phyloP scores from a whole-genome alignment of 2,888 invertebrate genomes.

The Leucophora obtusa region DNA sequence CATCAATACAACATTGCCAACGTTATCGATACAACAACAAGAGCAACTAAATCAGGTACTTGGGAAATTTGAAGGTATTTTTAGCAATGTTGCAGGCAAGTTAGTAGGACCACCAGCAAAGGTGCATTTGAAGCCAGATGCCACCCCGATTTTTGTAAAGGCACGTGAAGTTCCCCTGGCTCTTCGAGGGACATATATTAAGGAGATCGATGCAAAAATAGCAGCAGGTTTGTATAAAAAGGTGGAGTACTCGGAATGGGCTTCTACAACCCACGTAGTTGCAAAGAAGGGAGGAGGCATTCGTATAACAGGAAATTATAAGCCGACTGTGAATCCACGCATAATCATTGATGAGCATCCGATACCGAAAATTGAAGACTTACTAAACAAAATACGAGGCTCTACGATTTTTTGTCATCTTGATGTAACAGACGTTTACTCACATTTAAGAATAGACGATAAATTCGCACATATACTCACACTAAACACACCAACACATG shows the following conservation, averaged over 20 bases:
- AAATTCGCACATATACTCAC: slow-evolving; percentile 40
- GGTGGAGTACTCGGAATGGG: slow-evolving; percentile 45
- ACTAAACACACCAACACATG: slow-evolving; percentile 44
- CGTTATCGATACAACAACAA: not conserved
- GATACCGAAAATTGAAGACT: slow-evolving; percentile 21
- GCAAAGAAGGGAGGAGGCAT: slow-evolving; percentile 49
- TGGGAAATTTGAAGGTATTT: slow-evolving; percentile 17
- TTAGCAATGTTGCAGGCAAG: slow-evolving; percentile 30
- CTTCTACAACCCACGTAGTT: slow-evolving; percentile 50
- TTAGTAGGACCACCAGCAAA: slow-evolving; percentile 4
- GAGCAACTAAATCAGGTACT: not conserved
- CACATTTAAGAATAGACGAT: slow-evolving; percentile 47
- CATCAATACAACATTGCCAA: slow-evolving; percentile 1
- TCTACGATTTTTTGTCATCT: slow-evolving; percentile 40
- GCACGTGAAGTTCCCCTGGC: too few relatives aligned
- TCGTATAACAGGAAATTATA: slow-evolving; percentile 45
- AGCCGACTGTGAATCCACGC: slow-evolving; percentile 45
- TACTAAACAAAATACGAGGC: slow-evolving; percentile 20
- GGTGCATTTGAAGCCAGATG: slow-evolving; percentile 18
- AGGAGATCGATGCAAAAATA: slow-evolving; percentile 37
- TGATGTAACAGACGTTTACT: slow-evolving; percentile 56
- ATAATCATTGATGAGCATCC: slow-evolving; percentile 41
- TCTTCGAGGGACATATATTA: slow-evolving; percentile 8
- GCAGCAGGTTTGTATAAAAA: slow-evolving; percentile 27
- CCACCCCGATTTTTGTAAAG: too few relatives aligned